Conservation (phyloP, 2,113 vertebrate genomes). For the Gorsachius goisagi region DNA sequence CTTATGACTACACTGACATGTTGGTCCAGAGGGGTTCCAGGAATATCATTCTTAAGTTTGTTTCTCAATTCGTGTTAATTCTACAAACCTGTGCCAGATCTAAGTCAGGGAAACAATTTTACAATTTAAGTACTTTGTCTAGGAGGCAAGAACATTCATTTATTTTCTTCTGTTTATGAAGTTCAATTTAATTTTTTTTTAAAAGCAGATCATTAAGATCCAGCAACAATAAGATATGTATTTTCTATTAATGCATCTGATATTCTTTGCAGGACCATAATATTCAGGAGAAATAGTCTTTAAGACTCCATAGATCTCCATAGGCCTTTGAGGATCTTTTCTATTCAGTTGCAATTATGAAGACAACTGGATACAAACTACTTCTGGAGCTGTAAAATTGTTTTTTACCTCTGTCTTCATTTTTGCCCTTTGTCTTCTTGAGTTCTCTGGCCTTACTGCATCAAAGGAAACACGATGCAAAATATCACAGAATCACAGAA, state of each 20-base stretch:
- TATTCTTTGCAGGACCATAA: background rate
- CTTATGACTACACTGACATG: background rate
- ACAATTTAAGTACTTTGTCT: background rate
- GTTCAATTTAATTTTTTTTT: too few species aligned
- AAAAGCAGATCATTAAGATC: background rate
- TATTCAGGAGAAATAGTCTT: background rate
- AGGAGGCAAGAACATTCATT: background rate
- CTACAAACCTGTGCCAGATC: background rate
- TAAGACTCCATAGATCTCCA: background rate
- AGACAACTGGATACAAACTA: background rate
- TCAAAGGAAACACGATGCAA: background rate
- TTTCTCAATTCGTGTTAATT: background rate
- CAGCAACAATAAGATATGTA: background rate
- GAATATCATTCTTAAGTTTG: background rate
- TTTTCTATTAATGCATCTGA: background rate
- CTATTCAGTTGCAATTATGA: background rate
- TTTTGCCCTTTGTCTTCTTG: background rate
- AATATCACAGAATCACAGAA: too few species aligned
- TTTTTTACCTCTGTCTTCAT: background rate
- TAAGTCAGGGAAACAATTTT: background rate
- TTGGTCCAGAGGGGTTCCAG: background rate
- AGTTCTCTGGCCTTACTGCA: background rate
- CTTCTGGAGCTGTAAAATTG: background rate
- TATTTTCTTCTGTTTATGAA: too few species aligned
- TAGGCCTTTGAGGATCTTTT: background rate